A percentile compares a stretch with the other conserved stretches of the same genome.
phyloP scores from a whole-genome alignment of 1,140 invertebrate species.

The Meloidogyne floridensis region DNA sequence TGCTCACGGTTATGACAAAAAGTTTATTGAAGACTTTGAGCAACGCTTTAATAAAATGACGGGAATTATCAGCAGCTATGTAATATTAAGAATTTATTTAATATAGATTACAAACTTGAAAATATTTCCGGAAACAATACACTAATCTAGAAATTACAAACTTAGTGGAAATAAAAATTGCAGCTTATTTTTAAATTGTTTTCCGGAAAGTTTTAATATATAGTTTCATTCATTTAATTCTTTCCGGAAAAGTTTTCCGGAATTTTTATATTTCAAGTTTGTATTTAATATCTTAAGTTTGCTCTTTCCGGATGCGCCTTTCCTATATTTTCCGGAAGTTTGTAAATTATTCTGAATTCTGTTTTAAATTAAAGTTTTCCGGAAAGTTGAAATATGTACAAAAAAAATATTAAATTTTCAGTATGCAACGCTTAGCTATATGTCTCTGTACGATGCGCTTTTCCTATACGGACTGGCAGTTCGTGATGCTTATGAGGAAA shows the following conservation, averaged over 20 bases:
- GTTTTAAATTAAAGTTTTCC: background rate
- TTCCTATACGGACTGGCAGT: conserved; percentile 63
- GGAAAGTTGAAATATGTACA: background rate
- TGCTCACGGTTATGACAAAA: conserved; percentile 63
- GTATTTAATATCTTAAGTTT: no score
- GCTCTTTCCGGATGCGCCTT: no score
- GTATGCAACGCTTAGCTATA: conserved; percentile 64
- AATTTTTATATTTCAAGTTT: no score
- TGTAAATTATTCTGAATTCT: no score
- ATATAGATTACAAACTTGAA: background rate
- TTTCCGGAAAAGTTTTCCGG: no score
- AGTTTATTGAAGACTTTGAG: conserved; percentile 65
- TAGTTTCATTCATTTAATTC: no score
- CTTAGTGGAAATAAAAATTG: no score
- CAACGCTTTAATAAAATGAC: conserved; percentile 57
- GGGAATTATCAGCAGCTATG: conserved; percentile 60
- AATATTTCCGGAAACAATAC: background rate
- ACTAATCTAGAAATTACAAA: no score
- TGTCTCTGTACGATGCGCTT: conserved; percentile 63
- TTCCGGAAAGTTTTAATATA: no score
- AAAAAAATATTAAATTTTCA: conserved; percentile 26
- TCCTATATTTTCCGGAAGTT: no score
- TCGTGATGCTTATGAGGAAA: conserved; percentile 63
- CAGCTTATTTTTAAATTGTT: no score
- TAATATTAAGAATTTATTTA: conserved; percentile 27